Evolutionary conservation across 2,113 vertebrate genomes (phyloP), one percentile per base, ranked within the genome.

Genomic region (Monarcha castaneiventris): DNA sequence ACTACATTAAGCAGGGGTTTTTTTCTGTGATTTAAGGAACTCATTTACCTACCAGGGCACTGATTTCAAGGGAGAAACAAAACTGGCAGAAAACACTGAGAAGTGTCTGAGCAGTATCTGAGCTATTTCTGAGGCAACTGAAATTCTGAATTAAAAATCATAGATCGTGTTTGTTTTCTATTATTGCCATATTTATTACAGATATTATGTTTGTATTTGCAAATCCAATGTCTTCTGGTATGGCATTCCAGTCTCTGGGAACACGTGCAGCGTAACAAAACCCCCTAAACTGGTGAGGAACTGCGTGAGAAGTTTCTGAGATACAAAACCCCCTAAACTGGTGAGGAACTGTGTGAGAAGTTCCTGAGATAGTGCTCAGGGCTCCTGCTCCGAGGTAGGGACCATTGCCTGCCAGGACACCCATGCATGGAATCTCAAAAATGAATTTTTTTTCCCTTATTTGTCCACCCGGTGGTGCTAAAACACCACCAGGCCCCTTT

Each of bases 381-480:
- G 16, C 19, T 74, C 43, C 68, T 74, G 66, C 39, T 37, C 37
- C 4, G 10, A 4, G 2, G 26, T 11, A 37, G 20, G 18, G n/a
- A 51, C n/a, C 23, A 29, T 14, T 6, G 8, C 17, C 59, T 74
- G 23, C 43, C 61, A 15, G 13, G 16, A 44, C 33, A 51, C 25
- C 20, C 6, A 0, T 0, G 3, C 15, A 39, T 1, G 22, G 6
- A 15, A 14, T 20, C 25, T 77, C 76, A 69, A 71, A 95, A 81
- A 74, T 20, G 16, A 58, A 43, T 4, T 56, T 55, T 67, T 83
- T 41, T 61, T 58, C 19, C 56, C 35, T 29, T 62, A n/a, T 73
- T 94, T 91, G 89, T 84, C 96, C 92, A 85, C 90, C 79, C 18
- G 97, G 89, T 97, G 97, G 97, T 72, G 97, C 97, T 97, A 91